Evolutionary conservation across 2,797 vertebrate genomes (phyloP), one percentile per base, ranked within the genome.

Genomic region (Acrocephalus scirpaceus): DNA sequence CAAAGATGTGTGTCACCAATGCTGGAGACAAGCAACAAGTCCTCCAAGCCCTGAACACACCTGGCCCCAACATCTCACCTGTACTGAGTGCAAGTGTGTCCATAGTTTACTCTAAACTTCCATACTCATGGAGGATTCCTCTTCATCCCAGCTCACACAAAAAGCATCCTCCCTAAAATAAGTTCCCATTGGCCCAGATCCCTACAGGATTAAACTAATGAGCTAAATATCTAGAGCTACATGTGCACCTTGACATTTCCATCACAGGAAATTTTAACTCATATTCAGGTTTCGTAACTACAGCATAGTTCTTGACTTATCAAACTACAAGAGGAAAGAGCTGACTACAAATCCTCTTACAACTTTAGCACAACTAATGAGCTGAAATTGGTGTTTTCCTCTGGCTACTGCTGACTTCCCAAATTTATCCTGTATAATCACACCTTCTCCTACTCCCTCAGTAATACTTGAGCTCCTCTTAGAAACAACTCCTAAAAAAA

Each of bases 1-100:
- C 13, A 29, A 22, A 10, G 34, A 54, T 0, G 0, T 5, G 19
- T 58, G 36, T 40, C 69, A 40, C 27, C 22, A 54, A 2, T 1
- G 25, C 2, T 26, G 16, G 44, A 77, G 72, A 44, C 8, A 14
- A 89, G 25, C 21, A 47, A 16, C 8, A 65, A 76, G 36, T 36
- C 19, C 60, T 74, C 29, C 45, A 11, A 18, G 34, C 22, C 26
- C 25, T 48, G 42, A 93, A 48, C 14, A 42, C 12, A 45, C 13
- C 13, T 29, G 40, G 11, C 9, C 36, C 34, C 40, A 71, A 10
- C 6, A 47, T 16, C 26, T 34, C 17, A 60, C 21, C 51, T 74
- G 48, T 29, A 34, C 16, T 26, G 32, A 72, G 27, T 1, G 18
- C 34, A 38, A 11, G 11, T 16, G 19, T 22, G 45, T 4, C 38